Evolutionary conservation across 1,140 invertebrate species (phyloP).

Genomic region (Elymnias hypermnestra): DNA sequence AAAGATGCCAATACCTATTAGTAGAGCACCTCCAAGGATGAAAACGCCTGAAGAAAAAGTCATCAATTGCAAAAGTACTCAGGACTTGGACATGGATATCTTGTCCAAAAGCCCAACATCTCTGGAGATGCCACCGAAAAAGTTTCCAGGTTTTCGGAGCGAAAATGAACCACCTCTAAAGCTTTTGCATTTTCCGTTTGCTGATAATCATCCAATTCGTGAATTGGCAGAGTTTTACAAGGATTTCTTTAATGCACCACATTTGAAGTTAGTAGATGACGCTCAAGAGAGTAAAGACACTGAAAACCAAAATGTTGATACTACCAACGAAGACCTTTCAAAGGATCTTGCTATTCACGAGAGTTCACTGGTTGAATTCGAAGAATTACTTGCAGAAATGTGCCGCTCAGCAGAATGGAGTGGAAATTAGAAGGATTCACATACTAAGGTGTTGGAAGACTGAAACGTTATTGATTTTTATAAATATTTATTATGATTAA

Average conservation of each 20-base stretch:
- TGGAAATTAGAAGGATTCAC: slow-evolving; percentile 40
- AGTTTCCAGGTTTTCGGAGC: slow-evolving; percentile 54
- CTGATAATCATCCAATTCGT: slow-evolving; percentile 62
- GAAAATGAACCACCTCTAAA: slow-evolving; percentile 62
- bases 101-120: slow-evolving; percentile 57
- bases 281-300: slow-evolving; percentile 21
- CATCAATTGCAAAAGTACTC: slow-evolving; percentile 46
- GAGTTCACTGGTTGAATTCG: slow-evolving; percentile 61
- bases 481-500: slow-evolving; percentile 14
- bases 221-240: slow-evolving; percentile 68
- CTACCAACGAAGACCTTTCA: slow-evolving; percentile 34
- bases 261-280: slow-evolving; percentile 51
- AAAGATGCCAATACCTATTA: slow-evolving; percentile 52
- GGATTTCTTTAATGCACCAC: slow-evolving; percentile 67
- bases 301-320: slow-evolving; percentile 36
- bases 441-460: slow-evolving; percentile 39
- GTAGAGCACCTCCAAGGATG: slow-evolving; percentile 19
- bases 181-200: slow-evolving; percentile 57
- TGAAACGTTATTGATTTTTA: slow-evolving; percentile 35
- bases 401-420: slow-evolving; percentile 60
- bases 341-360: slow-evolving; percentile 50
- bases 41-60: slow-evolving; percentile 26
- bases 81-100: slow-evolving; percentile 41
- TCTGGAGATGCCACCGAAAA: slow-evolving; percentile 60
- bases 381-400: slow-evolving; percentile 64